Conservation (phyloP, 2,113 vertebrate species). For the Todiramphus saurophagus region DNA sequence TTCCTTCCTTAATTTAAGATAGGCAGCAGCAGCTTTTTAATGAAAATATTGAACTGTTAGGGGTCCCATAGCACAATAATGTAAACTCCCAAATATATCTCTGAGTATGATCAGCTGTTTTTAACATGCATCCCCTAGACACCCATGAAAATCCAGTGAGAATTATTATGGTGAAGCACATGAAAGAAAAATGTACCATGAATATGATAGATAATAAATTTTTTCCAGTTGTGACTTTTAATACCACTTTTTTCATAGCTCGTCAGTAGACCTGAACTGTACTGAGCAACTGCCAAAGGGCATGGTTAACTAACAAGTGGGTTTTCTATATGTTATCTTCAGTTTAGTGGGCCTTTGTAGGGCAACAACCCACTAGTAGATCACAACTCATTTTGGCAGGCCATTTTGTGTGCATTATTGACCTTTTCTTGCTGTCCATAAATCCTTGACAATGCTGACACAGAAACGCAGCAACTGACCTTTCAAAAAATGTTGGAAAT, state of each 20-base stretch:
- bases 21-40: neutral
- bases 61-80: neutral
- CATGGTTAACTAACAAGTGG: neutral
- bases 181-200: neutral
- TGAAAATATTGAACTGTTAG: neutral
- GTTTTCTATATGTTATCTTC: conserved; percentile 14
- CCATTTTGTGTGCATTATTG: conserved; percentile 64
- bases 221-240: conserved; percentile 22
- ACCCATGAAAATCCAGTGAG: neutral
- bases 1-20: neutral
- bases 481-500: conserved; percentile 68
- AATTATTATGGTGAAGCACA: neutral
- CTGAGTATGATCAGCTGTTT: neutral
- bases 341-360: conserved; percentile 38
- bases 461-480: conserved; percentile 59
- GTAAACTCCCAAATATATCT: neutral
- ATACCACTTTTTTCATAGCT: neutral
- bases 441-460: conserved; percentile 61
- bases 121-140: neutral
- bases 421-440: conserved; percentile 67
- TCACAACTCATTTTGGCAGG: conserved; percentile 65
- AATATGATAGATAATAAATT: neutral
- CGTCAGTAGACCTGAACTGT: neutral
- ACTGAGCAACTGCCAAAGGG: neutral
- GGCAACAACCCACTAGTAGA: conserved; percentile 38